Evolutionary conservation across 2,888 invertebrate species (phyloP).

Genomic region (Icerya purchasi): DNA sequence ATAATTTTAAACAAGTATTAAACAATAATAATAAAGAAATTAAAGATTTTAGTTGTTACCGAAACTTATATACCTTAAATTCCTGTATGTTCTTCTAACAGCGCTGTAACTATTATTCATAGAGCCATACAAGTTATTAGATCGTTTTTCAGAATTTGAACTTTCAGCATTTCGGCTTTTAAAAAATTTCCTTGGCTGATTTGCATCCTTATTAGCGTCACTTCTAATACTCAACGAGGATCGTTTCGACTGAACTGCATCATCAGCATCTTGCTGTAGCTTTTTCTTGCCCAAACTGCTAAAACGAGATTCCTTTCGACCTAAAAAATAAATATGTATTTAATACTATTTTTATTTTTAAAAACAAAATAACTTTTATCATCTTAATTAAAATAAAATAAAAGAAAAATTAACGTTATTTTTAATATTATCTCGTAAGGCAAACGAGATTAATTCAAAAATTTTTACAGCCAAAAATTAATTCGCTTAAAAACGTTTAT

Average conservation of each 20-base stretch:
- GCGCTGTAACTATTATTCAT: no score
- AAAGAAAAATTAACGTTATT: no score
- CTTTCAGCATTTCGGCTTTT: slow-evolving; percentile 46
- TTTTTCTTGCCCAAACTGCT: slow-evolving; percentile 16
- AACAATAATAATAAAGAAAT: no score
- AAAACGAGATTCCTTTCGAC: slow-evolving; percentile 11
- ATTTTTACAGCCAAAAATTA: no score
- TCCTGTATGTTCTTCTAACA: neutral
- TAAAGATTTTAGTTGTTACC: no score
- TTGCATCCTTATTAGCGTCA: slow-evolving; percentile 9
- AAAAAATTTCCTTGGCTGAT: slow-evolving; percentile 71
- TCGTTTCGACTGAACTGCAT: slow-evolving; percentile 26
- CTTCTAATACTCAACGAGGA: slow-evolving; percentile 12
- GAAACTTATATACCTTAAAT: no score
- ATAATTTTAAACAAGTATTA: no score
- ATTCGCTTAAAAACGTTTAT: no score
- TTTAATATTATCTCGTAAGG: no score
- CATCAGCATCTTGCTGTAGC: slow-evolving; percentile 29
- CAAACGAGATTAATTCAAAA: no score
- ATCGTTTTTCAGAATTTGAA: neutral
- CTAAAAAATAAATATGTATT: neutral
- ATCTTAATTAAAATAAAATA: neutral
- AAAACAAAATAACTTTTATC: slow-evolving; percentile 1
- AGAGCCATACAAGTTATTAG: no score
- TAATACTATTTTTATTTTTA: no score